Evolutionary conservation across 2,888 invertebrate genomes (phyloP).

Genomic region (Agrochola macilenta): DNA sequence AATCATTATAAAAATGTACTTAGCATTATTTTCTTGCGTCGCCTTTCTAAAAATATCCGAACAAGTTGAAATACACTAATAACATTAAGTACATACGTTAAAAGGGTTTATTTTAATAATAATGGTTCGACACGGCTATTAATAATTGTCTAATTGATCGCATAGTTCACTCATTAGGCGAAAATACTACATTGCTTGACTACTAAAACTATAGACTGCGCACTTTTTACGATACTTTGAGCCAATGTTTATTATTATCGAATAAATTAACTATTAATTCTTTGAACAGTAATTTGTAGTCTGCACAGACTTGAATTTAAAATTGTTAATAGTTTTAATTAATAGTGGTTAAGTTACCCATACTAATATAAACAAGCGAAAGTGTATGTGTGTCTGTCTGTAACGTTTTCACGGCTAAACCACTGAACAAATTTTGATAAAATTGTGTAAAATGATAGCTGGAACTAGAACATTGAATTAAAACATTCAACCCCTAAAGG

Average conservation of each 20-base stretch:
- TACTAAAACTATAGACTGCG: slow-evolving; percentile 24
- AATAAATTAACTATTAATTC: slow-evolving; percentile 17
- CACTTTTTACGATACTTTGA: slow-evolving; percentile 16
- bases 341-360: background rate
- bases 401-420: background rate
- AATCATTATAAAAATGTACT: slow-evolving; percentile 1
- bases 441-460: background rate
- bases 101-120: slow-evolving; percentile 68
- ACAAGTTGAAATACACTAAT: slow-evolving; percentile 25
- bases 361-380: background rate
- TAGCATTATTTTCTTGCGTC: background rate
- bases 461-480: background rate
- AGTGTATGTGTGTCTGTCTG: background rate
- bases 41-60: slow-evolving; percentile 23
- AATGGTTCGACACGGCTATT: slow-evolving; percentile 66
- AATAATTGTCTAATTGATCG: slow-evolving; percentile 78
- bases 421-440: too few species aligned
- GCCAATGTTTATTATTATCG: background rate
- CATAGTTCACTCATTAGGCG: slow-evolving; percentile 73
- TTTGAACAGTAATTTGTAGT: slow-evolving; percentile 23
- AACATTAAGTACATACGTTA: slow-evolving; percentile 44
- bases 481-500: background rate
- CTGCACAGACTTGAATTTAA: slow-evolving; percentile 7
- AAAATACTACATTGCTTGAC: slow-evolving; percentile 66
- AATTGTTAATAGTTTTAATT: background rate